Evolutionary conservation across 2,888 invertebrate species (phyloP).

Genomic region (Aspidiotus destructor): DNA sequence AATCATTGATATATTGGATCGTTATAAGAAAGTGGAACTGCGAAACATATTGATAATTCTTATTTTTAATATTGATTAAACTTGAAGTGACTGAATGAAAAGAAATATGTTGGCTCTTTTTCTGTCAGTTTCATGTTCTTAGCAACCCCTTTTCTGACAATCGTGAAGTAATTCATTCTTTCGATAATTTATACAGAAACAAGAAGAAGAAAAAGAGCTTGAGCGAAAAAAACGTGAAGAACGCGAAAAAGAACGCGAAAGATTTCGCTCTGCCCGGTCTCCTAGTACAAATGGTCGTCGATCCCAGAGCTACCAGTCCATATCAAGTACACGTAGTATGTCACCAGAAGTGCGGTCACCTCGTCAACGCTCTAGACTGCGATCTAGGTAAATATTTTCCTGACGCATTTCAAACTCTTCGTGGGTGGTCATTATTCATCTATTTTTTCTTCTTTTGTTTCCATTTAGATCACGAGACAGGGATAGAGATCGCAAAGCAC

Average conservation of each 20-base stretch:
- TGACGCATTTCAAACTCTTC: background rate
- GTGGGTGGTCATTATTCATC: background rate
- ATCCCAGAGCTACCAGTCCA: slow-evolving; percentile 31
- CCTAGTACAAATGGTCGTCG: slow-evolving; percentile 35
- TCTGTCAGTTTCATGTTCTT: too few species aligned
- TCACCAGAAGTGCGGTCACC: slow-evolving; percentile 25
- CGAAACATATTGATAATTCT: too few species aligned
- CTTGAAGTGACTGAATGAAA: too few species aligned
- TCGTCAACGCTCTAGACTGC: slow-evolving; percentile 24
- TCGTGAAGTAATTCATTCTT: too few species aligned
- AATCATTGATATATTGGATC: too few species aligned
- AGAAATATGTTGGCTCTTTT: too few species aligned
- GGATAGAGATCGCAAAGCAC: too few species aligned
- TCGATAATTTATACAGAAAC: slow-evolving; percentile 51
- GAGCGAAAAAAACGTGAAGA: slow-evolving; percentile 43
- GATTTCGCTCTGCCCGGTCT: slow-evolving; percentile 36
- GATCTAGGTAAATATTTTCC: slow-evolving; percentile 36
- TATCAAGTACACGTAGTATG: slow-evolving; percentile 34
- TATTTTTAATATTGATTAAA: too few species aligned
- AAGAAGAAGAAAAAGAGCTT: slow-evolving; percentile 63
- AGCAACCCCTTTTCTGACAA: too few species aligned
- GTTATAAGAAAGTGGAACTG: too few species aligned
- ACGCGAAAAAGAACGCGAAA: slow-evolving; percentile 37
- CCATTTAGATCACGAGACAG: background rate
- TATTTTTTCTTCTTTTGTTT: background rate